Evolutionary conservation across 2,113 vertebrate species (phyloP).

Genomic region (Microcebus tavaratra): DNA sequence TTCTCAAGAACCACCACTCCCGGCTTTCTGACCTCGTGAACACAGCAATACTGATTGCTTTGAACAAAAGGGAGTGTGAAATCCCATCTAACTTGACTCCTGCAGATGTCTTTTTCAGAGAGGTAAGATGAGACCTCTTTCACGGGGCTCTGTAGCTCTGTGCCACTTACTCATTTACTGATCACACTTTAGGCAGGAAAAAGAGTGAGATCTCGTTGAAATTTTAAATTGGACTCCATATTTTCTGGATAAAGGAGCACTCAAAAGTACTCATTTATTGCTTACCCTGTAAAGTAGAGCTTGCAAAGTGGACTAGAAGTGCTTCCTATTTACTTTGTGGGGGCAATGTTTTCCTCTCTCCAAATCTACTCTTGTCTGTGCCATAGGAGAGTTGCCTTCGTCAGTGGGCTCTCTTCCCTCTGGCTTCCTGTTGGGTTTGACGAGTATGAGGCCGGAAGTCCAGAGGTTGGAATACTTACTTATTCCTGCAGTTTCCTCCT

Average conservation of each 20-base stretch:
- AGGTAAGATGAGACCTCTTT: conserved; percentile 84
- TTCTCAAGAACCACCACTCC: conserved; percentile 95
- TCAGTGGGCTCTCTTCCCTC: background rate
- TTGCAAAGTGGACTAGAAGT: background rate
- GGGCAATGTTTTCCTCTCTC: background rate
- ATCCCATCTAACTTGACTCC: conserved; percentile 91
- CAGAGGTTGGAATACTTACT: background rate
- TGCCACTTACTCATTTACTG: fast-evolving
- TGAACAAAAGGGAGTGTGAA: conserved; percentile 86
- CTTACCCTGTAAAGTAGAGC: background rate
- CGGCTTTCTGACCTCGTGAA: conserved; percentile 92
- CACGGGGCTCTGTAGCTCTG: background rate
- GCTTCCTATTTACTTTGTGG: background rate
- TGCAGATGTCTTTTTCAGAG: conserved; percentile 96
- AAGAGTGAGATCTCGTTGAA: background rate
- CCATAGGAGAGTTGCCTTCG: background rate
- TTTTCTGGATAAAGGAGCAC: background rate
- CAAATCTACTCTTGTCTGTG: background rate
- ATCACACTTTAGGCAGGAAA: background rate
- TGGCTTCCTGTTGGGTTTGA: background rate
- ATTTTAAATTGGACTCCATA: background rate
- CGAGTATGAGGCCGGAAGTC: background rate
- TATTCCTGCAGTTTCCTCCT: background rate
- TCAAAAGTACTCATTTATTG: background rate
- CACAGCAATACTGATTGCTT: conserved; percentile 85